Evolutionary conservation across 2,113 vertebrate genomes (phyloP).

Genomic region (Sinocyclocheilus maitianheensis): DNA sequence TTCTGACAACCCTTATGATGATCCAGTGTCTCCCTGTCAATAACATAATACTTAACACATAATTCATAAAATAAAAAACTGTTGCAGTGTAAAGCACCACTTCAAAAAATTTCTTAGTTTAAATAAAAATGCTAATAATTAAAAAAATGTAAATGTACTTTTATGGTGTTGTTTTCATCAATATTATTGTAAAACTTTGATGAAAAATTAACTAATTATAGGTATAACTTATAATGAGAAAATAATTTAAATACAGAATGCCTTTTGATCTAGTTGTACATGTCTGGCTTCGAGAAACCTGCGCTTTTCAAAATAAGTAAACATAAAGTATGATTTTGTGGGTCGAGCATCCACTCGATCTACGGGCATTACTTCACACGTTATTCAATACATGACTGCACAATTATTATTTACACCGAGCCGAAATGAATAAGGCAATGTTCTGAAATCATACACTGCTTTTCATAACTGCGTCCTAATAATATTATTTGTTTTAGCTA

Average conservation of each 20-base stretch:
- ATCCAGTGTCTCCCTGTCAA: slow-evolving; percentile 45
- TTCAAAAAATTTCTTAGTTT: not conserved
- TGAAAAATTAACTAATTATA: not conserved
- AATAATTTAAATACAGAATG: not conserved
- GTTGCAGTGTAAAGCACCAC: not conserved
- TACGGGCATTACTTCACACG: not conserved
- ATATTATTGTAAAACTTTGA: not conserved
- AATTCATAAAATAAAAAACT: not conserved
- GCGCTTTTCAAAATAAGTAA: not conserved
- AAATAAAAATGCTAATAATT: not conserved
- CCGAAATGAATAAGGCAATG: slow-evolving; percentile 12
- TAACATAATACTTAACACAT: slow-evolving; percentile 43
- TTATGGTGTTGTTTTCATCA: not conserved
- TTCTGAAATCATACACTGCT: slow-evolving; percentile 5
- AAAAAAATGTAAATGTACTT: not conserved
- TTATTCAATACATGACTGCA: slow-evolving; percentile 6
- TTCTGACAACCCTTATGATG: not conserved
- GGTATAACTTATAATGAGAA: not conserved
- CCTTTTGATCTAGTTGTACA: not conserved
- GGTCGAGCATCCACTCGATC: not conserved
- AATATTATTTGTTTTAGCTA: not conserved
- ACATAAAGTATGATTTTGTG: not conserved
- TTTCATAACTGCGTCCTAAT: not conserved
- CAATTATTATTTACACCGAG: slow-evolving; percentile 19
- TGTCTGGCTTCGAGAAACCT: not conserved